Evolutionary conservation across 2,797 vertebrate genomes (phyloP).

Genomic region (Sebastes cheni): DNA sequence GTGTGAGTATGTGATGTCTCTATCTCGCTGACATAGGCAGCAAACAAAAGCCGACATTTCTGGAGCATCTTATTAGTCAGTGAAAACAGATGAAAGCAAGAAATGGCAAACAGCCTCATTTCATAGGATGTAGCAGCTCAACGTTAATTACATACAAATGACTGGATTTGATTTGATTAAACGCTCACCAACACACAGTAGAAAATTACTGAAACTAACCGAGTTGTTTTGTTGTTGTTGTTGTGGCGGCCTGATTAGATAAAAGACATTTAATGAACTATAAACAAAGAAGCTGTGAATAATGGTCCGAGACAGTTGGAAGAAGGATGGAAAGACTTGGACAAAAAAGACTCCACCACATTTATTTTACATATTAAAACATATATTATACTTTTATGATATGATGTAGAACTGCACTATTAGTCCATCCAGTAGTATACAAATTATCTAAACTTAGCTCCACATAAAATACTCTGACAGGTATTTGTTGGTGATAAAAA

Average conservation of each 20-base stretch:
- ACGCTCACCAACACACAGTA: conserved; percentile 21
- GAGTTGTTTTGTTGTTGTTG: background rate
- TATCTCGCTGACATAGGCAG: conserved; percentile 27
- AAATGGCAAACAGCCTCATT: conserved; percentile 49
- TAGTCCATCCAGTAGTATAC: too few species aligned
- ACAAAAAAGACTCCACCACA: background rate
- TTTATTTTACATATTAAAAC: background rate
- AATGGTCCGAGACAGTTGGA: background rate
- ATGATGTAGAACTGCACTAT: too few species aligned
- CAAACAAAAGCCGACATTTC: conserved; percentile 63
- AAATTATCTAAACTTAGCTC: too few species aligned
- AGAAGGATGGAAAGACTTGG: background rate
- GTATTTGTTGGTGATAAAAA: too few species aligned
- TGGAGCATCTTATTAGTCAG: conserved; percentile 55
- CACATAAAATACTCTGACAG: too few species aligned
- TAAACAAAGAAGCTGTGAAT: background rate
- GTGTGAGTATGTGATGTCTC: conserved; percentile 14
- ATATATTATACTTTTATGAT: too few species aligned
- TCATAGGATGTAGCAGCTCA: conserved; percentile 30
- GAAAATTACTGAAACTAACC: conserved; percentile 44
- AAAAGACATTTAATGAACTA: background rate
- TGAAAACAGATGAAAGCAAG: conserved; percentile 54
- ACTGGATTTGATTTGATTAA: conserved; percentile 45
- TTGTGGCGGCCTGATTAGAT: conserved; percentile 22
- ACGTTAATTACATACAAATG: conserved; percentile 45